Base-by-base conservation (phyloP, 1,140 invertebrate genomes). In the Palaemon carinicauda region DNA sequence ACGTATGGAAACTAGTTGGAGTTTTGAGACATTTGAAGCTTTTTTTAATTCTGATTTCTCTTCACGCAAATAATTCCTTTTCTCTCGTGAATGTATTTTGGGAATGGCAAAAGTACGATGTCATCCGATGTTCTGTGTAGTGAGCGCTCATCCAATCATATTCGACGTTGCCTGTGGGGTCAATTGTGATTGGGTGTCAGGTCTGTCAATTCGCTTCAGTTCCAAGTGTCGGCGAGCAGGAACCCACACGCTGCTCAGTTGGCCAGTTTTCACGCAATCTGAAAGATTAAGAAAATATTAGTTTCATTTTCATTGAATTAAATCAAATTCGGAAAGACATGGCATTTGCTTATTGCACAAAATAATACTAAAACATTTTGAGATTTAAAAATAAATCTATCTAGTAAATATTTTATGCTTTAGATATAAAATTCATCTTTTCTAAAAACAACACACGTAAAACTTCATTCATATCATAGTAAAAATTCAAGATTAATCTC, bases 81-180 rank as follows among this genome's bases (percentile, higher is more conserved):
- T 31, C 82, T 77, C 15, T 71, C 29, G 4, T 53, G 41, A 12
- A 74, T 53, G 24, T 80, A 53, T 41, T 53, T 41, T 3, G 83
- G 83, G 77, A 86, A 86, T 14, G 83, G 77, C 1, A 80, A n/a
- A 1, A 86, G 77, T 4, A 12, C 24, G n/a, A 86, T 80, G 65
- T 53, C 69, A 75, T 86, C 83, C 0, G 77, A 53, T 1, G 51
- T 21, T 33, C 83, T 79, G 77, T 86, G 77, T 86, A 86, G 21
- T 80, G 77, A 19, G 83, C 83, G 52, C 77, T 86, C 83, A 86
- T 74, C 83, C 83, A 86, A 29, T 80, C 77, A 19, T 86, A 86
- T 41, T 86, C 83, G 21, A 86, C 56, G 52, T 79, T 71, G 77
- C 77, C 65, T 3, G 12, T 33, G 50, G 56, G 14, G 77, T 27